A percentile compares a stretch with the other conserved stretches of the same genome.
Evolutionary conservation across 1,140 invertebrate species (phyloP).

Genomic region (Lordiphosa clarofinis): DNA sequence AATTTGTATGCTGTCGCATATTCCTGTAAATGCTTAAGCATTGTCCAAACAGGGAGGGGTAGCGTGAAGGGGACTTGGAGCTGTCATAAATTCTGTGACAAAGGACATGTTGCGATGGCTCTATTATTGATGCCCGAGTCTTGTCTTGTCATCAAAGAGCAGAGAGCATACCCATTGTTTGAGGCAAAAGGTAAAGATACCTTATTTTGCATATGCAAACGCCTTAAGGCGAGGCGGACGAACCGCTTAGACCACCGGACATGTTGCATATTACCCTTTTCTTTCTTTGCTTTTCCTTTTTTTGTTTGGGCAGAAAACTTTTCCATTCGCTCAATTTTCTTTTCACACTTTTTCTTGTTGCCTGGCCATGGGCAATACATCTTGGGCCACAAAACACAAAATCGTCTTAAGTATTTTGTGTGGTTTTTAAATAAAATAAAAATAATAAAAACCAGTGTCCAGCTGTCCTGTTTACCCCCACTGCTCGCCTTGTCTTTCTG

Average conservation of each 20-base stretch:
- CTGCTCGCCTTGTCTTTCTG: conserved; percentile 1
- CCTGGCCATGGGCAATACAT: conserved; percentile 71
- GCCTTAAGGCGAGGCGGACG: conserved; percentile 28
- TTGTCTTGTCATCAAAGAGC: conserved; percentile 64
- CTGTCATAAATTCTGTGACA: conserved; percentile 70
- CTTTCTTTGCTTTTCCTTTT: conserved; percentile 3
- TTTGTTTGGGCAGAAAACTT: conserved; percentile 18
- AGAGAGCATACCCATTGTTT: conserved; percentile 50
- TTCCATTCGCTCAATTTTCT: conserved; percentile 51
- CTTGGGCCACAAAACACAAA: conserved; percentile 76
- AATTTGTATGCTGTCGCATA: conserved; percentile 76
- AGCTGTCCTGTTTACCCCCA: conserved; percentile 18
- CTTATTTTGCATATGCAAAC: conserved; percentile 70
- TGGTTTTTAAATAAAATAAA: conserved; percentile 78
- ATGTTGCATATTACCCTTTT: conserved; percentile 54
- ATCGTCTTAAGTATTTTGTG: conserved; percentile 78
- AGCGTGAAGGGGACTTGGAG: not conserved
- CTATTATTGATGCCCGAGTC: conserved; percentile 63
- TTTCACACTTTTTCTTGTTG: conserved; percentile 59
- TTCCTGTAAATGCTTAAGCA: conserved; percentile 55
- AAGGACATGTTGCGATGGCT: conserved; percentile 54
- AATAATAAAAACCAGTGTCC: conserved; percentile 70
- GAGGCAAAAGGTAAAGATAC: conserved; percentile 65
- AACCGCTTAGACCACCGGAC: conserved; percentile 42
- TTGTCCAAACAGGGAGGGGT: conserved; percentile 31